Conservation (phyloP, 1,140 invertebrate genomes). For the Orchesella cincta region DNA sequence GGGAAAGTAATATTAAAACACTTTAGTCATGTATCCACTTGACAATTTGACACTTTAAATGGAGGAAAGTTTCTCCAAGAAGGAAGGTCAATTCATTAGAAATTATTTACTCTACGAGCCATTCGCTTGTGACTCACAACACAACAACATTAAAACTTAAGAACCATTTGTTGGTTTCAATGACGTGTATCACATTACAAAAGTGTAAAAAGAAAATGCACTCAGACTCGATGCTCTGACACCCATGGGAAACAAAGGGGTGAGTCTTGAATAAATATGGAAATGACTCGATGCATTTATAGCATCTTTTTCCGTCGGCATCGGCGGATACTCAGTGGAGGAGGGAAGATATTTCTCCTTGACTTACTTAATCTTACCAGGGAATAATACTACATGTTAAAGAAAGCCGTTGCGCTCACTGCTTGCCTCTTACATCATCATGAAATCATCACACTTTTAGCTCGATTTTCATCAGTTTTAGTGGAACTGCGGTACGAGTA, state of each 20-base stretch:
- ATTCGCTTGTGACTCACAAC: no score
- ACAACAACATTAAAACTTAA: no score
- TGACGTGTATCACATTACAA: no score
- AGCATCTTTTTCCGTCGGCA: not conserved
- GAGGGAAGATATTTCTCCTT: not conserved
- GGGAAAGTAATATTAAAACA: not conserved
- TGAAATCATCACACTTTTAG: not conserved
- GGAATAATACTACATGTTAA: constrained; percentile 5
- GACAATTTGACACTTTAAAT: not conserved
- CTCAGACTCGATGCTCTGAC: no score
- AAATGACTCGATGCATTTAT: constrained; percentile 10
- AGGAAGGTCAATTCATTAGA: no score
- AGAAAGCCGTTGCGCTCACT: not conserved
- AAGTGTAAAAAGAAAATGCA: no score
- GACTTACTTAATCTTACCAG: not conserved
- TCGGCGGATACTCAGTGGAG: no score
- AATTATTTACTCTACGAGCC: no score
- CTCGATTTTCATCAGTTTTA: constrained; percentile 24
- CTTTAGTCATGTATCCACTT: not conserved
- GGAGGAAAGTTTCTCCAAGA: not conserved
- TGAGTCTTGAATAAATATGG: not conserved
- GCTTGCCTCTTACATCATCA: not conserved
- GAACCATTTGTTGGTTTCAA: no score
- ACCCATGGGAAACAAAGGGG: constrained; percentile 23
- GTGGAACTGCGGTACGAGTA: not conserved